Percentiles rank a stretch among this genome's conserved stretches.
phyloP scores from a whole-genome alignment of 92 coral and sea anemone genomes.

The Heliopora coerulea region DNA sequence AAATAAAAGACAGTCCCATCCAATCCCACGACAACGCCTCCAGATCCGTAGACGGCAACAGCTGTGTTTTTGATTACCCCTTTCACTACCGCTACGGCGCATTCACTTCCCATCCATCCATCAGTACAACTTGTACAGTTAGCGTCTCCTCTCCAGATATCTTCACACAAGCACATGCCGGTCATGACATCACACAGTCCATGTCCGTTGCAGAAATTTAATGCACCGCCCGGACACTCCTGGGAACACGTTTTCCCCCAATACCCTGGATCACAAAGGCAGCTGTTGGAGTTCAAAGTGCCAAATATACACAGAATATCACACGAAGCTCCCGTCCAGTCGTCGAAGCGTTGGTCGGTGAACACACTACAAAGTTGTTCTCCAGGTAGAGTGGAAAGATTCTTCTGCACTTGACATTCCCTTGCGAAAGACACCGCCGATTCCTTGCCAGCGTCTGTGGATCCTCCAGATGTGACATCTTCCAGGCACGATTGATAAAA shows the following conservation, averaged over 20 bases:
- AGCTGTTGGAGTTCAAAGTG: conserved; percentile 45
- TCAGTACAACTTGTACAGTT: conserved; percentile 70
- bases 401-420: conserved; percentile 84
- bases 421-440: conserved; percentile 67
- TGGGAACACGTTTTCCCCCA: conserved; percentile 87
- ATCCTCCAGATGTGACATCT: conserved; percentile 65
- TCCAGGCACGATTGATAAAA: conserved; percentile 78
- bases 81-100: conserved; percentile 65
- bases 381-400: conserved; percentile 78
- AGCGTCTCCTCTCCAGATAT: conserved; percentile 79
- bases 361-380: conserved; percentile 72
- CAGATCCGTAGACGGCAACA: conserved; percentile 60
- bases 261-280: conserved; percentile 85
- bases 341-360: conserved; percentile 74
- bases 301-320: conserved; percentile 69
- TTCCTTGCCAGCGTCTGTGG: conserved; percentile 63
- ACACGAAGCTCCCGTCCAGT: conserved; percentile 81
- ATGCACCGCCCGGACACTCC: conserved; percentile 88
- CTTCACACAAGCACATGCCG: conserved; percentile 74
- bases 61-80: conserved; percentile 44
- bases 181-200: conserved; percentile 73
- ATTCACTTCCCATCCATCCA: conserved; percentile 79
- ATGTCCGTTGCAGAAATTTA: conserved; percentile 75
- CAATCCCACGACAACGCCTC: conserved; percentile 74
- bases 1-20: conserved; percentile 76